These are phyloP conservation scores for Sebastes aleutianus DNA, from an alignment of 2,797 vertebrate genomes.

Conservation along the genomic window DNA sequence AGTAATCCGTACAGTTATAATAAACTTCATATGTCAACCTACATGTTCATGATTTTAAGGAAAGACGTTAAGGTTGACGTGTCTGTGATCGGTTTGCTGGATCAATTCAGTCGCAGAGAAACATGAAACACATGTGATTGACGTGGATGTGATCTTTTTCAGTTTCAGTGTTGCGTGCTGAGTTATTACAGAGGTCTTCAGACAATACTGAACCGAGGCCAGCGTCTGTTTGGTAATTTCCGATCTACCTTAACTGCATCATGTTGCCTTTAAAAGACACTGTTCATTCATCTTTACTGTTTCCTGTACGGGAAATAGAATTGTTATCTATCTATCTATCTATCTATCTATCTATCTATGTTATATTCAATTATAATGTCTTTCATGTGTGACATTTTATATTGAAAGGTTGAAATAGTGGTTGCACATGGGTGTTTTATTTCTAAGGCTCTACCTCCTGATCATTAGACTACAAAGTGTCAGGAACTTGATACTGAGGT, in stretches of 20 bases:
- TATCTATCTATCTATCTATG: neutral
- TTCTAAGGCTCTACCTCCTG: neutral
- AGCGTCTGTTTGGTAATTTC: too few species aligned
- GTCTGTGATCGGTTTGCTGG: slow-evolving; percentile 54
- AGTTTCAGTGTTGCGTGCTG: neutral
- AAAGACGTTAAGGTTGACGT: slow-evolving; percentile 57
- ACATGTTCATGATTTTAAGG: neutral
- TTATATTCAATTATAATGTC: neutral
- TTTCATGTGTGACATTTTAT: neutral
- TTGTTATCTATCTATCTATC: neutral
- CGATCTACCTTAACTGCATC: slow-evolving; percentile 6
- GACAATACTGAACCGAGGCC: neutral
- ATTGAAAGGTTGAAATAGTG: neutral
- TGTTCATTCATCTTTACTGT: neutral
- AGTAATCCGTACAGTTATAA: too few species aligned
- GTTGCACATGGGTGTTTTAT: neutral
- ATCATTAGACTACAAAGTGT: neutral
- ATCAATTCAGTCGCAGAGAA: neutral
- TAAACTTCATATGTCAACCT: neutral
- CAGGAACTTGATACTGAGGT: neutral
- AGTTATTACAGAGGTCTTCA: too few species aligned
- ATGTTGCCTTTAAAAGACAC: neutral
- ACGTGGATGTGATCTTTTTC: neutral
- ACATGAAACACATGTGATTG: neutral
- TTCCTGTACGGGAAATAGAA: neutral